Conservation (phyloP, 2,113 vertebrate species). For the Okapia johnstoni region DNA sequence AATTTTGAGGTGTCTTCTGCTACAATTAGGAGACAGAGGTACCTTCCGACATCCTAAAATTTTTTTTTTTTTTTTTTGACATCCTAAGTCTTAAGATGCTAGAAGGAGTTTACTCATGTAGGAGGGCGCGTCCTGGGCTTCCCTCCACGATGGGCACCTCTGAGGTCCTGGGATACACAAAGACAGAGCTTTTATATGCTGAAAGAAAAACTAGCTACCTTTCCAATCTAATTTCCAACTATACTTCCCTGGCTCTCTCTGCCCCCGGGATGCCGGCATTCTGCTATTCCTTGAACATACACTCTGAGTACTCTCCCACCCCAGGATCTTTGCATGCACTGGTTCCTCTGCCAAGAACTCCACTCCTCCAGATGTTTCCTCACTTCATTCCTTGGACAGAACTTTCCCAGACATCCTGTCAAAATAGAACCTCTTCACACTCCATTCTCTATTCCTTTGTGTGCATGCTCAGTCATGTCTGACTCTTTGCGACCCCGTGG, state of each 20-base stretch:
- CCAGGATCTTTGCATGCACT: background rate
- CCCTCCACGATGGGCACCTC: background rate
- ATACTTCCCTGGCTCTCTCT: background rate
- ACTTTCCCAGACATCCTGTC: background rate
- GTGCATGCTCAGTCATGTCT: background rate
- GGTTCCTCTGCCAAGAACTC: background rate
- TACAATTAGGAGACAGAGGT: background rate
- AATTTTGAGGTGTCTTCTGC: background rate
- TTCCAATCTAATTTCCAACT: background rate
- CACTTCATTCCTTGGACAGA: background rate
- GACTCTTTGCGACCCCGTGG: background rate
- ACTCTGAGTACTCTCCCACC: background rate
- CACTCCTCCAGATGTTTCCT: background rate
- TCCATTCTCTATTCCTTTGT: background rate
- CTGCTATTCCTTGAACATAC: background rate
- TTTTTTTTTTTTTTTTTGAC: too few relatives aligned
- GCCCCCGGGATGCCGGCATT: too few relatives aligned
- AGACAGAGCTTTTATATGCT: background rate
- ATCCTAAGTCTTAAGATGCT: background rate
- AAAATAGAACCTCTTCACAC: background rate
- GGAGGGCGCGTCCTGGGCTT: background rate
- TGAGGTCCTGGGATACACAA: background rate
- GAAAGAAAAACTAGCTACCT: background rate
- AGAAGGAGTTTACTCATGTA: background rate
- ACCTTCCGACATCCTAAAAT: background rate